Evolutionary conservation across 2,888 invertebrate genomes (phyloP).

Genomic region (Linnaemya vulpina): DNA sequence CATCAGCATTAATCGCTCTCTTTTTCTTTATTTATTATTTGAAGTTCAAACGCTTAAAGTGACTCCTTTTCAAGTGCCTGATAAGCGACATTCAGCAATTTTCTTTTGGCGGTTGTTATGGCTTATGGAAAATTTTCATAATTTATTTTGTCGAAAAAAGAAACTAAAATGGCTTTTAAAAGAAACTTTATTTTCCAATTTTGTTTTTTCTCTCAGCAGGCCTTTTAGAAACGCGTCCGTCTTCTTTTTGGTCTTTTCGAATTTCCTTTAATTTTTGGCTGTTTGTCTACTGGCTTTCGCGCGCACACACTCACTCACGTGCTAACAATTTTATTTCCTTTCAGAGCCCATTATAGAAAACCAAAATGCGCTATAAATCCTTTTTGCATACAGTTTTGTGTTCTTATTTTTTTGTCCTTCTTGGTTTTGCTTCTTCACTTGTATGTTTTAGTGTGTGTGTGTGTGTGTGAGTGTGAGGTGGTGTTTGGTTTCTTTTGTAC

Average conservation of each 20-base stretch:
- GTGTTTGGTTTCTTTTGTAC: not conserved
- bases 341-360: conserved; percentile 58
- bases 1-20: too few relatives aligned
- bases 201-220: conserved; percentile 28
- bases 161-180: not conserved
- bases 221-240: conserved; percentile 31
- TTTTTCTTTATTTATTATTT: not conserved
- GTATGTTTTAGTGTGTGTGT: not conserved
- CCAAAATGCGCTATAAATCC: conserved; percentile 69
- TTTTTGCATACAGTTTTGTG: conserved; percentile 51
- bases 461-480: not conserved
- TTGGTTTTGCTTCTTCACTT: conserved; percentile 12
- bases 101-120: conserved; percentile 20
- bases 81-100: conserved; percentile 2
- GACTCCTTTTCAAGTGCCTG: not conserved
- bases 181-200: not conserved
- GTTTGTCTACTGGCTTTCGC: conserved; percentile 19
- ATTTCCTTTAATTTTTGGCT: not conserved
- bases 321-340: conserved; percentile 41
- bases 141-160: conserved; percentile 5
- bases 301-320: not conserved
- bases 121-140: conserved; percentile 2
- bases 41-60: not conserved
- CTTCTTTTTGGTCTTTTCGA: not conserved
- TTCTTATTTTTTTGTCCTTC: not conserved